Evolutionary conservation across 2,113 vertebrate genomes (phyloP).

Genomic region (Onychorhynchus coronatus): DNA sequence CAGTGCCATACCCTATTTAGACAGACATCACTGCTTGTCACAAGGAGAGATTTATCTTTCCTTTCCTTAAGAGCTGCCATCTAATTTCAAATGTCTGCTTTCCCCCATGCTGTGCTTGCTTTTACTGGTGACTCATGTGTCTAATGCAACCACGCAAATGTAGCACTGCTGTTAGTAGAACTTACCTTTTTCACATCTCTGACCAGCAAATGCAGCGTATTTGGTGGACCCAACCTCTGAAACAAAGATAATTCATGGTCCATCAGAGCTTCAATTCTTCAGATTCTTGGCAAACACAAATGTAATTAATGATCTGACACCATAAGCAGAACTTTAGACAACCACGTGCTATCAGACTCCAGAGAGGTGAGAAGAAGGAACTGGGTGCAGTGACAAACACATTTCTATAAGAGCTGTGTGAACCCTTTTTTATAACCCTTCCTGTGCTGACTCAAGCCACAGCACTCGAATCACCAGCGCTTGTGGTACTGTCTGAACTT

Average conservation of each 20-base stretch:
- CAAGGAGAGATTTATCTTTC: not conserved
- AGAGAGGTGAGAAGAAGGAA: not conserved
- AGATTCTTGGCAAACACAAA: not conserved
- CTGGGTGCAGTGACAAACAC: not conserved
- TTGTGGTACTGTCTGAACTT: not conserved
- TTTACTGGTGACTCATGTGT: not conserved
- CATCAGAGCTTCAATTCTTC: not conserved
- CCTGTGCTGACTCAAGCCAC: not conserved
- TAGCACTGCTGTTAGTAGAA: not conserved
- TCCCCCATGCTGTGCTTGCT: not conserved
- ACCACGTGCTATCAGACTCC: not conserved
- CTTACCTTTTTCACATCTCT: constrained; percentile 98
- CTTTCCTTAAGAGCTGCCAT: not conserved
- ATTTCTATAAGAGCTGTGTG: not conserved
- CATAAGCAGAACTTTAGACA: not conserved
- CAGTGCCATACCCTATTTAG: fast-evolving
- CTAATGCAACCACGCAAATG: not conserved
- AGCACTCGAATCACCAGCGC: not conserved
- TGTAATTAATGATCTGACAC: not conserved
- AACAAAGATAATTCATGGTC: constrained; percentile 38
- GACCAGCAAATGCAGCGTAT: constrained; percentile 89
- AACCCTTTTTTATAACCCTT: not conserved
- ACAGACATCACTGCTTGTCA: not conserved
- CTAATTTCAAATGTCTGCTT: not conserved
- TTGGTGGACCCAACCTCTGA: constrained; percentile 92